These are phyloP conservation scores for Terrapene triunguis DNA, from an alignment of 2,113 vertebrate species.

Conservation along the genomic window DNA sequence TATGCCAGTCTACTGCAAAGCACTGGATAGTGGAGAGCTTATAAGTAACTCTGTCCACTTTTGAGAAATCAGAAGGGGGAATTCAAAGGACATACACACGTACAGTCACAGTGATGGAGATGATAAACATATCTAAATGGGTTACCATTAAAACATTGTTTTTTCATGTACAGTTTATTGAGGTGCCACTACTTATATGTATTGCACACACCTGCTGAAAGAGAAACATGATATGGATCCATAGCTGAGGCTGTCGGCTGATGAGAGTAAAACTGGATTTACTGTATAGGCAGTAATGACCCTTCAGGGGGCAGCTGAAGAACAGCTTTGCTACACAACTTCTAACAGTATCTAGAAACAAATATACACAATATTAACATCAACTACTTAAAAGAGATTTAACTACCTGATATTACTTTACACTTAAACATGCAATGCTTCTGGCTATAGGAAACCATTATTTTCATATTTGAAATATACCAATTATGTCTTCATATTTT, in stretches of 20 bases:
- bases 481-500: neutral
- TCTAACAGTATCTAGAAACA: constrained; percentile 82
- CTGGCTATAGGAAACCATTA: fast-evolving
- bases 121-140: neutral
- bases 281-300: constrained; percentile 94
- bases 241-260: constrained; percentile 90
- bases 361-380: neutral
- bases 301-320: constrained; percentile 94
- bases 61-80: neutral
- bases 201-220: constrained; percentile 89
- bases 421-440: fast-evolving
- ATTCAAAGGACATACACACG: neutral
- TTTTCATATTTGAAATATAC: fast-evolving
- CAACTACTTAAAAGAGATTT: neutral
- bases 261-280: constrained; percentile 91
- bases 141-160: neutral
- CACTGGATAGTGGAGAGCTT: neutral
- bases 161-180: neutral
- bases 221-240: constrained; percentile 97
- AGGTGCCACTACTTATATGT: neutral
- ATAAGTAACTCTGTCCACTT: neutral
- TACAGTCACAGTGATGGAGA: neutral
- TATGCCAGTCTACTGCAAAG: fast-evolving
- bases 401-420: fast-evolving
- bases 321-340: constrained; percentile 90